phyloP scores from a whole-genome alignment of 2,888 invertebrate genomes.

The Lumbricus terrestris region DNA sequence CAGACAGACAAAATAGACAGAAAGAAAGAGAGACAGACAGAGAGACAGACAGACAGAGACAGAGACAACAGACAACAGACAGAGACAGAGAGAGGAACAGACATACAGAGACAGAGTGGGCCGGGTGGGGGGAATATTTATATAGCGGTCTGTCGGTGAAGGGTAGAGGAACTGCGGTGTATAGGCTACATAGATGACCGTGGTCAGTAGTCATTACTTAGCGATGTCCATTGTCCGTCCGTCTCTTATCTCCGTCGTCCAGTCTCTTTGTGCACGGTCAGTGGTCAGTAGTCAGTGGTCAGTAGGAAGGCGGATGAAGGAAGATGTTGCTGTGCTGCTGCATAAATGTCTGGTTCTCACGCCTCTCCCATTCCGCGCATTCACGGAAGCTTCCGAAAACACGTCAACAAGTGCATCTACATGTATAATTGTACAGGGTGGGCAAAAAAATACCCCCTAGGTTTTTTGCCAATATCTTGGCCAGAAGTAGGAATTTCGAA shows the following conservation, averaged over 20 bases:
- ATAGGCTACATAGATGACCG: too few species aligned
- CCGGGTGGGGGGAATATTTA: neutral
- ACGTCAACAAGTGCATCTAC: neutral
- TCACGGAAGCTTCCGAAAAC: neutral
- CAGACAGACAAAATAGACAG: too few species aligned
- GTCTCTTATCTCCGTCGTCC: neutral
- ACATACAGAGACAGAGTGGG: too few species aligned
- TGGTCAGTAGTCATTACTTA: slow-evolving; percentile 3
- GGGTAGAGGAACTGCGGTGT: neutral
- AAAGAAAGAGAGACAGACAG: too few species aligned
- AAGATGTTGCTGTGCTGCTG: neutral
- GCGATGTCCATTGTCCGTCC: neutral
- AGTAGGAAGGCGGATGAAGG: neutral
- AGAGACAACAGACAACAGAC: too few species aligned
- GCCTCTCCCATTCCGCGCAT: neutral
- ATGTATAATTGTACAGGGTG: too few species aligned
- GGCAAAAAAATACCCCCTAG: too few species aligned
- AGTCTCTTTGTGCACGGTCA: neutral
- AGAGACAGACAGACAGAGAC: too few species aligned
- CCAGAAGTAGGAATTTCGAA: too few species aligned
- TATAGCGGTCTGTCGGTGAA: neutral
- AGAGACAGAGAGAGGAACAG: too few species aligned
- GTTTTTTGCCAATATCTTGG: too few species aligned
- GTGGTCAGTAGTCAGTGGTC: too few species aligned
- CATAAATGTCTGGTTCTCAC: neutral